Conservation (phyloP, 2,797 vertebrate species). For the Rachycentron canadum region DNA sequence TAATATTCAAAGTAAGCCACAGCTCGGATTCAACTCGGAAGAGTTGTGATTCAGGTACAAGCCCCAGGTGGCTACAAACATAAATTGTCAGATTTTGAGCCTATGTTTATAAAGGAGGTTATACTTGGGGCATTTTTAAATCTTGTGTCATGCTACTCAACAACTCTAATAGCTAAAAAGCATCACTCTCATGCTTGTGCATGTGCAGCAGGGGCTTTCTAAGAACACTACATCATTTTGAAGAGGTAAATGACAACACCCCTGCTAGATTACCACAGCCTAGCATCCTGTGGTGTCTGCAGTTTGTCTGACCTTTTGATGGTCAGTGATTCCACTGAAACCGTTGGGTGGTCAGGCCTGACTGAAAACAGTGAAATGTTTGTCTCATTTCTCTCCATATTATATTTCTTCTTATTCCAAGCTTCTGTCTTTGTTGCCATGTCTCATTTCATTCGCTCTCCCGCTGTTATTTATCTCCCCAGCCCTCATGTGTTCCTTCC, state of each 20-base stretch:
- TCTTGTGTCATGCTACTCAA: neutral
- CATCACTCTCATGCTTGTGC: neutral
- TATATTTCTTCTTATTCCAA: slow-evolving; percentile 39
- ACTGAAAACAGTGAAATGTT: slow-evolving; percentile 45
- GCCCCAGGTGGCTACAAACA: neutral
- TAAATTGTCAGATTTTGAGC: slow-evolving; percentile 7
- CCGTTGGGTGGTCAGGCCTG: slow-evolving; percentile 28
- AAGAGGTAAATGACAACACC: slow-evolving; percentile 37
- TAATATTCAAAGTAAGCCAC: neutral
- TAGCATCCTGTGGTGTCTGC: slow-evolving; percentile 23
- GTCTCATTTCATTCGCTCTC: slow-evolving; percentile 40
- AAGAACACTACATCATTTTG: slow-evolving; percentile 11
- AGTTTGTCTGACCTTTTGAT: slow-evolving; percentile 46
- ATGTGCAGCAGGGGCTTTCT: slow-evolving; percentile 17
- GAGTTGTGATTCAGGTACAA: neutral
- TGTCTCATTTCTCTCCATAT: slow-evolving; percentile 34
- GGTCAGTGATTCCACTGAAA: slow-evolving; percentile 27
- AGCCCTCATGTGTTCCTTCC: slow-evolving; percentile 35
- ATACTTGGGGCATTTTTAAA: slow-evolving; percentile 3
- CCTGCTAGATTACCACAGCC: slow-evolving; percentile 8
- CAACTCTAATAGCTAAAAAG: slow-evolving; percentile 15
- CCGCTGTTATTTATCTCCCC: slow-evolving; percentile 28
- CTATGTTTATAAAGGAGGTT: neutral
- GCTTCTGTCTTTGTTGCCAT: slow-evolving; percentile 29
- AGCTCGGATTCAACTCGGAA: neutral